Conservation (phyloP, 2,113 vertebrate species). For the Chamaetylas fuelleborni region DNA sequence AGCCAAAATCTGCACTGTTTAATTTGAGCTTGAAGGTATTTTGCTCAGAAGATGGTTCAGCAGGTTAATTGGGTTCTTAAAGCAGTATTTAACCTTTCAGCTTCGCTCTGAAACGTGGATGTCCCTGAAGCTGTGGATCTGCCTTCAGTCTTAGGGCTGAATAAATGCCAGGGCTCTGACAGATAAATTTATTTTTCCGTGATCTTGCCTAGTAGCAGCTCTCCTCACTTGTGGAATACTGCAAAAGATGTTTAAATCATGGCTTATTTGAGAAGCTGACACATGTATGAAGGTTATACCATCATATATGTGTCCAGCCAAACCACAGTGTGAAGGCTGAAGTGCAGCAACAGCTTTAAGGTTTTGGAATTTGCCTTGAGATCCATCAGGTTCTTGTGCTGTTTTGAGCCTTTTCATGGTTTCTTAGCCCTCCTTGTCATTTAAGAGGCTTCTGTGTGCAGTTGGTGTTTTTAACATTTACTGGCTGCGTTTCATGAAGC, state of each 20-base stretch:
- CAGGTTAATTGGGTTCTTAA: neutral
- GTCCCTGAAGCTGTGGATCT: neutral
- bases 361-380: neutral
- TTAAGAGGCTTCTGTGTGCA: neutral
- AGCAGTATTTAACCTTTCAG: neutral
- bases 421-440: neutral
- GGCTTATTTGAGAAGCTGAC: neutral
- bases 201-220: neutral
- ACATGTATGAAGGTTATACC: accelerated
- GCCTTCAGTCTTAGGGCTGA: neutral
- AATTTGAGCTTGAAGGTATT: neutral
- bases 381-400: neutral
- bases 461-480: neutral
- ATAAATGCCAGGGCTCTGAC: neutral
- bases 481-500: neutral
- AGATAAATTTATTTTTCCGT: neutral
- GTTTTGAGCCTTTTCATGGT: neutral
- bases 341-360: neutral
- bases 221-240: neutral
- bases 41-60: neutral
- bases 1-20: accelerated
- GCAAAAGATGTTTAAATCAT: neutral
- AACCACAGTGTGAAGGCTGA: neutral
- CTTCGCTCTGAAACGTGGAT: neutral
- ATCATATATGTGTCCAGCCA: neutral